Base-by-base conservation (phyloP, 2,888 invertebrate species). In the Chirona hameri region DNA sequence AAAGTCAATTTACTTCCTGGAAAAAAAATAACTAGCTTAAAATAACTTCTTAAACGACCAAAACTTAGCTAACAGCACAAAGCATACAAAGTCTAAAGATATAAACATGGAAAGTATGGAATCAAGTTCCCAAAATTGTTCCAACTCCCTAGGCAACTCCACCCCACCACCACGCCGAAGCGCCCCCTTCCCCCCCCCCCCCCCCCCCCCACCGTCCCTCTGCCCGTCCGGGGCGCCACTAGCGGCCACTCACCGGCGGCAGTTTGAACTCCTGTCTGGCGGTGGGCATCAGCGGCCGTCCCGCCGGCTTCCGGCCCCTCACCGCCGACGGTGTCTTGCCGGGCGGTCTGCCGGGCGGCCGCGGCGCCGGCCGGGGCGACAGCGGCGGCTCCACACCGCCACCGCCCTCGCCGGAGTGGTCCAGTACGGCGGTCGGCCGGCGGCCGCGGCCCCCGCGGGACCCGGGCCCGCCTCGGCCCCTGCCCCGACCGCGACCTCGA, bases 361-460 rank as follows among this genome's bases (percentile, higher is more conserved):
- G 52, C 79, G 79, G 52, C 46, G 79, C 48, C 9, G 46, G 27
- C 46, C n/a, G 48, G 46, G 79, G 79, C 46, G 79, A 79, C 79
- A 12, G 7, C 48, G 27, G 39, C 72, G 24, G 7, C 15, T 29
- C 31, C 72, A 72, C 2, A 72, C 72, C 72, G 21, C 24, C 60
- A 2, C 39, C 39, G 39, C 39, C 39, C 39, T 7, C 39, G 39
- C 39, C 39, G 39, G 39, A 2, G 39, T 7, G 39, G 39, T 39
- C 39, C 39, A 39, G 39, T 39, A 7, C 39, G 0, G n/a, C 60
- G 60, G 24, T 3, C 60, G 18, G 31, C 4, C 15, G 1, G 14
- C 72, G 10, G 72, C 31, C 29, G 15, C 79, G 46, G 15, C 79
- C 79, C 24, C 79, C 24, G 21, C 79, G 24, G n/a, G 39, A 18